Base-by-base conservation (phyloP, 2,113 vertebrate species). In the Chaetodon auriga region DNA sequence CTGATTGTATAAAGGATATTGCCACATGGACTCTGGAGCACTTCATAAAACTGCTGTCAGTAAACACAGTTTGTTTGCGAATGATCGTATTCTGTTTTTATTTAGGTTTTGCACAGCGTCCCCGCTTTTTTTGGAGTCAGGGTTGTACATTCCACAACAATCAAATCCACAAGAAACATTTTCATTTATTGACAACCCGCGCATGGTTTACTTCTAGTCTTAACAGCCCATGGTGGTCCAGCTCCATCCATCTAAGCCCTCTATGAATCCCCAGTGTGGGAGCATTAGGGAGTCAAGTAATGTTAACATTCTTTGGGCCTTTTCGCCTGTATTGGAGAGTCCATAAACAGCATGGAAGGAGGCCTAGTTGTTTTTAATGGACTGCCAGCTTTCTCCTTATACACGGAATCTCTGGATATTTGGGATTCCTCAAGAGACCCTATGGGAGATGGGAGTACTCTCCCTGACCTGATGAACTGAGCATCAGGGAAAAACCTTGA, bases 391-490 rank as follows among this genome's bases (percentile, higher is more conserved):
- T 88, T 83, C 48, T 46, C 71, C 70, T 81, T 81, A 57, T 66
- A 71, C 55, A 82, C 38, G 18, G 25, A 80, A 77, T 87, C 90
- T 76, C 74, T 80, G 71, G 77, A 89, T 91, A 77, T 83, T 87
- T 94, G 64, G 73, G 77, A 94, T 94, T 93, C 93, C 81, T 84
- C 80, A 43, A 73, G 82, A 87, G 84, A 81, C 70, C 51, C 60
- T 53, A 78, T 55, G 75, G 73, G 87, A 93, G 79, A 83, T 68
- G 85, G 65, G 72, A 91, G 92, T 81, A 62, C 88, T 91, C 87
- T 87, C 75, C 65, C 73, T 93, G 92, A 91, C 90, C 89, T 48
- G 16, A 55, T 70, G 62, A 86, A 85, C 87, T 80, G 58, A 0
- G 48, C 45, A 51, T 80, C 81, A 6, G 43, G 66, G 58, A 70